phyloP scores from a whole-genome alignment of 2,888 invertebrate species.

The Mythimna loreyi region DNA sequence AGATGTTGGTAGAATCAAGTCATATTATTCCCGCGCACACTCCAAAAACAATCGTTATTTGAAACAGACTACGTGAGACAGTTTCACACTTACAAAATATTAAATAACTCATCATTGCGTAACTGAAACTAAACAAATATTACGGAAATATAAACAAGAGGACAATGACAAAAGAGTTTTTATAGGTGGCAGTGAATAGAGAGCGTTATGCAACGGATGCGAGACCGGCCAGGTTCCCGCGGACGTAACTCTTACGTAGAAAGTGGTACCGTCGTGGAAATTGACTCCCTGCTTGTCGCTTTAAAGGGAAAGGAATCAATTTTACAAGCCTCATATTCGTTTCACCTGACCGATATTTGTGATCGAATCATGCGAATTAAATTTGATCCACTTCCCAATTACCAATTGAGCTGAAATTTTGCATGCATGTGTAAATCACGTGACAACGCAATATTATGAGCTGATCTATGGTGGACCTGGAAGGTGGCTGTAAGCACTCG shows the following conservation, averaged over 20 bases:
- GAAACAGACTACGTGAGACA: conserved; percentile 37
- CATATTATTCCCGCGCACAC: no score
- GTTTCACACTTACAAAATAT: conserved; percentile 37
- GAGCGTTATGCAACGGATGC: conserved; percentile 73
- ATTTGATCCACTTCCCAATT: no score
- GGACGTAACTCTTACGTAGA: conserved; percentile 73
- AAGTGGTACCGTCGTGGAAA: conserved; percentile 70
- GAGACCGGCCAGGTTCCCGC: conserved; percentile 70
- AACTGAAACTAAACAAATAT: conserved; percentile 51
- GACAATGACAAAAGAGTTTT: conserved; percentile 62
- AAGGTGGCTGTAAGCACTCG: no score
- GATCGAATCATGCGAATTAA: no score
- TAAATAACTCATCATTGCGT: conserved; percentile 37
- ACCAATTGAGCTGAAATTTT: no score
- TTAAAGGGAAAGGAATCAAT: conserved; percentile 71
- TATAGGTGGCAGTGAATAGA: conserved; percentile 54
- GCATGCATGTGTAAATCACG: no score
- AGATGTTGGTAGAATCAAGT: no score
- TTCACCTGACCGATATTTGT: no score
- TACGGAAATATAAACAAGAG: conserved; percentile 57
- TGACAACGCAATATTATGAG: no score
- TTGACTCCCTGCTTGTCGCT: conserved; percentile 34
- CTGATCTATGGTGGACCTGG: no score
- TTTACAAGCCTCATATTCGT: no score
- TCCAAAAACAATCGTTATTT: conserved; percentile 12